A percentile compares a stretch with the other conserved stretches of the same genome.
Evolutionary conservation across 2,113 vertebrate genomes (phyloP).

Genomic region (Rhynchomys soricoides): DNA sequence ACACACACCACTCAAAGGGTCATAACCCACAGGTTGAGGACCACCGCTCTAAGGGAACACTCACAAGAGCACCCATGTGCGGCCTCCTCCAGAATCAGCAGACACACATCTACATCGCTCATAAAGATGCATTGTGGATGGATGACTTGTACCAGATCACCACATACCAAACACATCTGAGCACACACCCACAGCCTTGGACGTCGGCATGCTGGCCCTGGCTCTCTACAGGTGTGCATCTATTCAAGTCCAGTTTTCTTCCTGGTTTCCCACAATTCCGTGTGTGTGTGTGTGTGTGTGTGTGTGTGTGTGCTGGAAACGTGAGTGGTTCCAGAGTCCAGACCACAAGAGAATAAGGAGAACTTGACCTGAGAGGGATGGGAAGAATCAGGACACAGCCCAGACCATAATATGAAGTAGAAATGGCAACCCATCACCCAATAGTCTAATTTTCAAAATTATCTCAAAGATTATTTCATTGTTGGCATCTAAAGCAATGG

Average conservation of each 20-base stretch:
- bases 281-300: neutral
- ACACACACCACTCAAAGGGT: neutral
- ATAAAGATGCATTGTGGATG: neutral
- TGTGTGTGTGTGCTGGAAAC: neutral
- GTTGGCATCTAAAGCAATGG: neutral
- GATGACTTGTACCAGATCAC: neutral
- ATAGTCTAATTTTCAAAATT: neutral
- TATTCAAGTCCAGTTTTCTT: neutral
- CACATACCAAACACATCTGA: neutral
- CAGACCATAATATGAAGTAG: neutral
- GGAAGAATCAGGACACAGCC: neutral
- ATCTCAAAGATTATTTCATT: neutral
- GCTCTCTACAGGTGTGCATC: neutral
- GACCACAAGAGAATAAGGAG: neutral
- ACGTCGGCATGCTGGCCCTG: no score
- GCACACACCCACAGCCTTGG: neutral
- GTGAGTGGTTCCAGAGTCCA: neutral
- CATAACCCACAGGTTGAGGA: neutral
- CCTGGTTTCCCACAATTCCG: slow-evolving; percentile 17
- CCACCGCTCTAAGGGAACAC: neutral
- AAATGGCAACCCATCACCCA: neutral
- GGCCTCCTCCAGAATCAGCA: neutral
- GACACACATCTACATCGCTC: neutral
- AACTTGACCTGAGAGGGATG: neutral
- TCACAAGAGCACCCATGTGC: neutral